Evolutionary conservation across 2,113 vertebrate species (phyloP).

Genomic region (Leptodactylus fuscus): DNA sequence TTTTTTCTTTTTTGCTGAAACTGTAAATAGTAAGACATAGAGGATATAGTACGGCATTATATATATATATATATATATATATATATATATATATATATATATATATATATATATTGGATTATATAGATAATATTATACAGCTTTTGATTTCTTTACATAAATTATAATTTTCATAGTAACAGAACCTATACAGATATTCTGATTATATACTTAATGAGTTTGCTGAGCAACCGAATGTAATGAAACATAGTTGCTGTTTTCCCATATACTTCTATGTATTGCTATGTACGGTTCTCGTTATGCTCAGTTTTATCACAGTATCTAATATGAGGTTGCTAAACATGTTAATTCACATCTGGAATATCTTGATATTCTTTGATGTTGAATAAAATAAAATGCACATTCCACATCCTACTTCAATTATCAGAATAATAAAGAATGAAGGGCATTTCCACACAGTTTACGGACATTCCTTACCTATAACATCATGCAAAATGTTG

Average conservation of each 20-base stretch:
- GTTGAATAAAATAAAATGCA: constrained; percentile 29
- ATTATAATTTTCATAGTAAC: no score
- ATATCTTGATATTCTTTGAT: constrained; percentile 11
- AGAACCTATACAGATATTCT: no score
- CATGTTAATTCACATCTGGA: constrained; percentile 38
- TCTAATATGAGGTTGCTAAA: neutral
- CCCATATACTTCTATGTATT: neutral
- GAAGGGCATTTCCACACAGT: neutral
- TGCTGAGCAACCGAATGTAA: neutral
- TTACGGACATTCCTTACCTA: neutral
- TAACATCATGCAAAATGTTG: neutral
- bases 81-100: no score
- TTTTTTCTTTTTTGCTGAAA: no score
- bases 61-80: no score
- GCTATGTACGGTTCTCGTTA: neutral
- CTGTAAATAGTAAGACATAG: no score
- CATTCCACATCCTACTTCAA: constrained; percentile 41
- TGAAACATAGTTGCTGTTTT: neutral
- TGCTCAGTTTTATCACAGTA: neutral
- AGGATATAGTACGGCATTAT: no score
- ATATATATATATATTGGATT: no score
- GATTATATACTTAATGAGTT: neutral
- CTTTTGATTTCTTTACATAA: no score
- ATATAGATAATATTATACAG: no score
- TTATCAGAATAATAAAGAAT: constrained; percentile 6